A percentile compares a stretch with the other conserved stretches of the same genome.
phyloP scores from a whole-genome alignment of 1,140 invertebrate species.

The Scylla paramamosain region DNA sequence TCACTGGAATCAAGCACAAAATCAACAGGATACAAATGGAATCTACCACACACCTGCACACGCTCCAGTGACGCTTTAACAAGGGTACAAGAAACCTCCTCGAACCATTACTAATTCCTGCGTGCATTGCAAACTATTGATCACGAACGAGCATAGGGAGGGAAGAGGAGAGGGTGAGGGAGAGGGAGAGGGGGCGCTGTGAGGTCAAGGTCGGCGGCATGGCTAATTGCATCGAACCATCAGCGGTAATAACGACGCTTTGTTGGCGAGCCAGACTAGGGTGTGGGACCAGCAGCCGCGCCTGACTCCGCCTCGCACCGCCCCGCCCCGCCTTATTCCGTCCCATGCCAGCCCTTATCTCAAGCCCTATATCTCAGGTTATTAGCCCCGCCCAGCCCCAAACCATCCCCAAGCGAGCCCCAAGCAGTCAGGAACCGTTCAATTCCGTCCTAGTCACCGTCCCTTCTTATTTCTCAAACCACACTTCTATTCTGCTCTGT shows the following conservation, averaged over 20 bases:
- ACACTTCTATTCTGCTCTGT: not conserved
- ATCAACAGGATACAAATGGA: no score
- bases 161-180: not conserved
- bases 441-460: not conserved
- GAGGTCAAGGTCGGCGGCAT: not conserved
- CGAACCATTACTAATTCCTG: no score
- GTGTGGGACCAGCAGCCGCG: not conserved
- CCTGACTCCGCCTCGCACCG: no score
- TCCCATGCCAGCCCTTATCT: no score
- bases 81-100: no score
- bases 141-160: not conserved
- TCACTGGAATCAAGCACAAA: no score
- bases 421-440: not conserved
- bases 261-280: not conserved
- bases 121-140: not conserved
- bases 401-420: not conserved
- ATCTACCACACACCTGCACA: no score
- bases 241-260: not conserved
- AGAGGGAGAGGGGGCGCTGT: not conserved
- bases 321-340: no score
- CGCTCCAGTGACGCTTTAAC: no score
- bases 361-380: not conserved
- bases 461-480: not conserved
- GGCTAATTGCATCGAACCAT: constrained; percentile 1
- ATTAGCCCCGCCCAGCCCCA: not conserved